A percentile compares a stretch with the other conserved stretches of the same genome.
Evolutionary conservation across 2,888 invertebrate species (phyloP).

Genomic region (Melangyna quadrimaculata): DNA sequence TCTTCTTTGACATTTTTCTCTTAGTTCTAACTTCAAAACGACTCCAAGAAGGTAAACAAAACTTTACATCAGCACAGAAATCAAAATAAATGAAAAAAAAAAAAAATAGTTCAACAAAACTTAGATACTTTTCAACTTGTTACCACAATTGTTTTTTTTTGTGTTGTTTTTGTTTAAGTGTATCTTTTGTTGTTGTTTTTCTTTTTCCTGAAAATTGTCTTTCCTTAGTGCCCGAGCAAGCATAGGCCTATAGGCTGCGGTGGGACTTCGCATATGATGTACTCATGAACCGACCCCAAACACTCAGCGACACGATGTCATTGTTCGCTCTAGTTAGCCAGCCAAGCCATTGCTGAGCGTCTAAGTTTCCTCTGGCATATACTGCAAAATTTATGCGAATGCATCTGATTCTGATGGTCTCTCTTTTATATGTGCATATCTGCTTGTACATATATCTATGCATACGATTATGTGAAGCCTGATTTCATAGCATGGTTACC

Average conservation of each 20-base stretch:
- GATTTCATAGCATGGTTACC: constrained; percentile 7
- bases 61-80: constrained; percentile 20
- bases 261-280: constrained; percentile 30
- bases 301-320: constrained; percentile 65
- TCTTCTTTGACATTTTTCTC: constrained; percentile 9
- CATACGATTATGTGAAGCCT: constrained; percentile 49
- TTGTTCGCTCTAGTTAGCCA: constrained; percentile 71
- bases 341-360: constrained; percentile 39
- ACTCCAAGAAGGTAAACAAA: constrained; percentile 53
- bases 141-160: constrained; percentile 42
- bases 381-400: constrained; percentile 53
- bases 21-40: constrained; percentile 11
- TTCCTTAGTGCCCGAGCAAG: neutral
- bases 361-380: constrained; percentile 32
- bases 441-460: neutral
- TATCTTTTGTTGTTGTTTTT: neutral
- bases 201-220: constrained; percentile 22
- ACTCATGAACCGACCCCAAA: constrained; percentile 53
- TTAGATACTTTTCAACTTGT: constrained; percentile 55
- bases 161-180: neutral
- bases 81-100: constrained; percentile 23
- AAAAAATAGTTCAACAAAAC: constrained; percentile 14
- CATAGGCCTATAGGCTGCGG: constrained; percentile 19
- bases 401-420: constrained; percentile 31
- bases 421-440: neutral